Evolutionary conservation across 2,113 vertebrate genomes (phyloP), one percentile per base, ranked within the genome.

Genomic region (Oreochromis tanganicae): DNA sequence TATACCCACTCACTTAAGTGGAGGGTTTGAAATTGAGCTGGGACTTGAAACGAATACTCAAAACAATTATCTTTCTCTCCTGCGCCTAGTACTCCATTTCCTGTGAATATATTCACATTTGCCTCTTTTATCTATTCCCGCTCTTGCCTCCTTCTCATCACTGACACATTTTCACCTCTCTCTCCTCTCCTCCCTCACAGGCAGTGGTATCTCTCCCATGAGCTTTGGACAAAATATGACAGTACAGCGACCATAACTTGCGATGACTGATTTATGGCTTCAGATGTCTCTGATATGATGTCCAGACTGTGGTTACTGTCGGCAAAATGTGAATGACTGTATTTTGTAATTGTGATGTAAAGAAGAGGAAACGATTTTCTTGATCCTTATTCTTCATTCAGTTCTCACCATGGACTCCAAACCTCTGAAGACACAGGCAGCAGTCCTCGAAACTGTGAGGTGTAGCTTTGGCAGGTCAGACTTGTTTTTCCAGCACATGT

Each of bases 21-120:
- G 91, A 93, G 91, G 91, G 89, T 84, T 86, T 92, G 84, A 95
- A 96, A 96, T 95, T 95, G 95, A 95, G 90, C 92, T 94, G 95
- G 94, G 94, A 95, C 94, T 89, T 93, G 90, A 80, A 91, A 85
- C 41, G 84, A 95, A 96, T 93, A 88, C 95, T 94, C 95, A 75
- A 94, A 96, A 95, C 94, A 95, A 96, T 96, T 95, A 96, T 95
- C 90, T 85, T 90, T 88, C 78, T 71, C 89, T 93, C 81, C 57
- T 84, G 90, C n/a, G 12, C 80, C 90, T 81, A 46, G 59, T 90
- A 89, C 92, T 94, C 93, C 94, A 94, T 95, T 93, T 92, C 86
- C 86, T 90, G 88, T 94, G 90, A 92, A 94, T 94, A 92, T 87
- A 93, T 94, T 93, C 91, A 89, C 90, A 83, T 89, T 82, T 61